Base-by-base conservation (phyloP, 1,140 invertebrate species). In the Drosophila subobscura region DNA sequence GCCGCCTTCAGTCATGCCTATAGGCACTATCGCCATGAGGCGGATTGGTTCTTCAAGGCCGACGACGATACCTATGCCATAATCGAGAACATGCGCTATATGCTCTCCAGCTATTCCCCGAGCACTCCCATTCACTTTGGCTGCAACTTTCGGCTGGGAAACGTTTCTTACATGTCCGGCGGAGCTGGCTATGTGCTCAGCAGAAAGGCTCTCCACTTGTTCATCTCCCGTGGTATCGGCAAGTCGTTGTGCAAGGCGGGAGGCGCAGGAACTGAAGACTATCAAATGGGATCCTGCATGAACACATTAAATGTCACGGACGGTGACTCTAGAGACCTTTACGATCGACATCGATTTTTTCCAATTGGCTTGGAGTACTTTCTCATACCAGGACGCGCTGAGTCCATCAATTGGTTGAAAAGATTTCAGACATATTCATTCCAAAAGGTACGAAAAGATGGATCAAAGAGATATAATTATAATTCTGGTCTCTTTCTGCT, bases 21-120 rank as follows among this genome's bases (percentile, higher is more conserved):
- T 79, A 92, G 95, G 41, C 93, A 97, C 89, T 95, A 98, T 90
- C 92, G 94, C 16, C 92, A 97, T 70, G 93, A 97, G 72, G 95
- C 94, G 5, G 97, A 98, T 91, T 98, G 97, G 97, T 98, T 98
- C 91, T 93, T 98, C 74, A 99, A 98, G 92, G 97, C 97, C 27
- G 97, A 98, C 86, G 97, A 98, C 92, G 97, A 99, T 88, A 98
- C 97, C 93, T 98, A 97, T 92, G 96, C 97, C n/a, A 94, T 98
- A 25, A 94, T 98, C 1, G 97, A 98, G 91, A 99, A 98, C 92
- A 92, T 99, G 40, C 93, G 97, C 20, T 96, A 96, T 76, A 96
- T 99, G 95, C 91, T 99, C n/a, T 93, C 94, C 2, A 92, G 94
- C 1, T 94, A 97, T 76, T 93, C 94, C 75, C 91, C 95, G 1